Percentiles rank a stretch among this genome's conserved stretches.
Evolutionary conservation across 2,888 invertebrate genomes (phyloP).

Genomic region (Xylota segnis): DNA sequence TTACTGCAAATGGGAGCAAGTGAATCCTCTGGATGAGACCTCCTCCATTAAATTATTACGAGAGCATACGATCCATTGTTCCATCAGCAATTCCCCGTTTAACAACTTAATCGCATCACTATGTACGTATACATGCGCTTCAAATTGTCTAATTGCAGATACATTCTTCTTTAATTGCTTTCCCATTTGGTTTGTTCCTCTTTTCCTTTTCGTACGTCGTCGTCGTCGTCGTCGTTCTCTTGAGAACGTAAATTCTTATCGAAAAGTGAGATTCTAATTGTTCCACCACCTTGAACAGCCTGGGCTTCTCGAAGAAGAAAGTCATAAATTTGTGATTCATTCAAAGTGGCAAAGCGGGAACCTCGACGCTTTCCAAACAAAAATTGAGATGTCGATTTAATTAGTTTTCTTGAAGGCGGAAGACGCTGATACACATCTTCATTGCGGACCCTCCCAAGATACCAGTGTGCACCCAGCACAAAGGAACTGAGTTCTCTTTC

Average conservation of each 20-base stretch:
- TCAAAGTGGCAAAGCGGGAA: neutral
- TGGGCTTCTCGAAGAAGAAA: slow-evolving; percentile 12
- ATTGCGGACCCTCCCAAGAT: slow-evolving; percentile 2
- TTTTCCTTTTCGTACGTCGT: neutral
- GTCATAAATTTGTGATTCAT: slow-evolving; percentile 21
- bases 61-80: slow-evolving; percentile 11
- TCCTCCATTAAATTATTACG: neutral
- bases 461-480: neutral
- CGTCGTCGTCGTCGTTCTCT: no score
- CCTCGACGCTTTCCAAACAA: neutral
- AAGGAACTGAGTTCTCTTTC: slow-evolving; percentile 43
- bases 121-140: slow-evolving; percentile 34
- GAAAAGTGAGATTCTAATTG: slow-evolving; percentile 61
- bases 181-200: slow-evolving; percentile 27
- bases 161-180: slow-evolving; percentile 56
- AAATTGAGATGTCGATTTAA: slow-evolving; percentile 55
- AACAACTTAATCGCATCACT: slow-evolving; percentile 46
- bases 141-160: slow-evolving; percentile 51
- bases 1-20: slow-evolving; percentile 7
- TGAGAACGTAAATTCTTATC: slow-evolving; percentile 53
- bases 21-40: neutral
- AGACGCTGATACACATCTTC: slow-evolving; percentile 40
- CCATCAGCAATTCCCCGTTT: slow-evolving; percentile 30
- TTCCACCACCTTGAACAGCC: neutral
- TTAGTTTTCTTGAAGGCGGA: slow-evolving; percentile 57